These are phyloP conservation scores for Gari tellinella DNA, from an alignment of 2,888 invertebrate species.

Conservation along the genomic window DNA sequence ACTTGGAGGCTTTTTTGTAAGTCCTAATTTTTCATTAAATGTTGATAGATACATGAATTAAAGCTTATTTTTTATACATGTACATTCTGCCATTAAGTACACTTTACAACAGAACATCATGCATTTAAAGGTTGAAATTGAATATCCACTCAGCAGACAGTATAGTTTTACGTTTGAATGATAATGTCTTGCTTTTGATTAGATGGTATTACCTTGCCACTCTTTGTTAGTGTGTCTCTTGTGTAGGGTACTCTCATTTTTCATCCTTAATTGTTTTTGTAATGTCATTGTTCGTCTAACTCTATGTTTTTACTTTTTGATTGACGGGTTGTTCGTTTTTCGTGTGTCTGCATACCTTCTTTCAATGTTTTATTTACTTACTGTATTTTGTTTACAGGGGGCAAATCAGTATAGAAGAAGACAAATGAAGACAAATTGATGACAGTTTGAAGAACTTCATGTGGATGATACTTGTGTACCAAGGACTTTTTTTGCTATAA, in stretches of 20 bases:
- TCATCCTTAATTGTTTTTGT: constrained; percentile 2
- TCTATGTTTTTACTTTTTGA: constrained; percentile 2
- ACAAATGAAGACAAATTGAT: no score
- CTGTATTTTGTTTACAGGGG: no score
- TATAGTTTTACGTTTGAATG: constrained; percentile 2
- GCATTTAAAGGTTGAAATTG: constrained; percentile 2
- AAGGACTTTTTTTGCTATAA: no score
- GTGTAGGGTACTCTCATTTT: constrained; percentile 1
- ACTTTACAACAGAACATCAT: constrained; percentile 2
- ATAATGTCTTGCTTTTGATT: constrained; percentile 2
- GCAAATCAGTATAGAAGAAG: no score
- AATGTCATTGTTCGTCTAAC: constrained; percentile 2
- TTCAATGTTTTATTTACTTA: no score
- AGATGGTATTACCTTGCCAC: constrained; percentile 2
- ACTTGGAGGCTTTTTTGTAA: constrained; percentile 3
- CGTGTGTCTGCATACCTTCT: no score
- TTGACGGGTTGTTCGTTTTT: constrained; percentile 1
- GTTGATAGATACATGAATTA: constrained; percentile 4
- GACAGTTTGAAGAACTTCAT: no score
- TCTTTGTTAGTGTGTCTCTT: constrained; percentile 1
- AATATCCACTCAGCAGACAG: constrained; percentile 2
- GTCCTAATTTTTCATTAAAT: constrained; percentile 8
- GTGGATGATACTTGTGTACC: no score
- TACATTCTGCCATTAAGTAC: constrained; percentile 2
- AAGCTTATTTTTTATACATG: constrained; percentile 8